Conservation (phyloP, 2,888 invertebrate genomes). For the Gymnoscelis rufifasciata region DNA sequence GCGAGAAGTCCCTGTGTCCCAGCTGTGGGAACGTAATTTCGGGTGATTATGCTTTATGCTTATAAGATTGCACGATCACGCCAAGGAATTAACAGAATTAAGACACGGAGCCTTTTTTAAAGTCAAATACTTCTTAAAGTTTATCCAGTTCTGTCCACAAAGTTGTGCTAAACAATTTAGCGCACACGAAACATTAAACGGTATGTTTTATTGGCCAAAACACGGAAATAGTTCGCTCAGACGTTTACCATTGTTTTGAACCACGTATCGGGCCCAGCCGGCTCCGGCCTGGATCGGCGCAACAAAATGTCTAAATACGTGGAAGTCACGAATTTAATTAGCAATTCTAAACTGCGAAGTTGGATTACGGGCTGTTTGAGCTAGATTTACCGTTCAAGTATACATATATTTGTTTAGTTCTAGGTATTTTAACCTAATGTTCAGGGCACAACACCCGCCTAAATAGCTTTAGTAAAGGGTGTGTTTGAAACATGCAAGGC, state of each 20-base stretch:
- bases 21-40: too few relatives aligned
- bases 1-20: too few relatives aligned
- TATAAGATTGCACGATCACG: too few relatives aligned
- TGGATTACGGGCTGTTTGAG: not conserved
- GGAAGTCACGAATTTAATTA: slow-evolving; percentile 10
- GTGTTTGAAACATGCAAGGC: too few relatives aligned
- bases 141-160: not conserved
- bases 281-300: not conserved
- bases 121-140: not conserved
- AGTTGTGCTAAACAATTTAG: not conserved
- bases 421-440: too few relatives aligned
- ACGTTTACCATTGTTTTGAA: slow-evolving; percentile 3
- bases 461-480: too few relatives aligned
- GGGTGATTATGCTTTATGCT: too few relatives aligned
- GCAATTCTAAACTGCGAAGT: slow-evolving; percentile 1
- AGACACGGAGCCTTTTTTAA: too few relatives aligned
- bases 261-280: slow-evolving; percentile 11
- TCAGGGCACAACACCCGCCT: too few relatives aligned
- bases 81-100: too few relatives aligned
- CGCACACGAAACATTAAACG: not conserved
- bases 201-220: slow-evolving; percentile 5
- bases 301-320: slow-evolving; percentile 7
- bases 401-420: too few relatives aligned
- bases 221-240: slow-evolving; percentile 5
- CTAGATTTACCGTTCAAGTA: too few relatives aligned